A percentile compares a stretch with the other conserved stretches of the same genome.
Evolutionary conservation across 2,888 invertebrate genomes (phyloP).

Genomic region (Escarpia spicata): DNA sequence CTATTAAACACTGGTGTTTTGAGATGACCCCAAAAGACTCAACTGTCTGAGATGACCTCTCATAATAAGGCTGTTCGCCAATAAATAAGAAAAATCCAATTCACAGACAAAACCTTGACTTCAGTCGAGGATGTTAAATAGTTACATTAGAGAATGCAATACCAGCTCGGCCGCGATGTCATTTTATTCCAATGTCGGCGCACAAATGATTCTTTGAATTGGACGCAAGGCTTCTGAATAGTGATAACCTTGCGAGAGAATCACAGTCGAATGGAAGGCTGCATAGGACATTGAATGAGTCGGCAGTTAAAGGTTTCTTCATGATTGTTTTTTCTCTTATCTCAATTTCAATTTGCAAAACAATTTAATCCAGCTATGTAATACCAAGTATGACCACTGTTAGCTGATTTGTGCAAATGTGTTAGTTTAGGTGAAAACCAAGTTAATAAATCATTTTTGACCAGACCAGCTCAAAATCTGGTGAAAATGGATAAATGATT

Average conservation of each 20-base stretch:
- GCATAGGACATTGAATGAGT: too few relatives aligned
- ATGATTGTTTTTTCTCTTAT: too few relatives aligned
- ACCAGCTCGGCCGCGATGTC: not conserved
- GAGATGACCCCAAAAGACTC: not conserved
- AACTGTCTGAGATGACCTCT: not conserved
- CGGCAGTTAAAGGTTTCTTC: too few relatives aligned
- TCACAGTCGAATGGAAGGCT: not conserved
- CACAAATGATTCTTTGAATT: not conserved
- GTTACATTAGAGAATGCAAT: not conserved
- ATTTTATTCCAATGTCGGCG: not conserved
- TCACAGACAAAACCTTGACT: not conserved
- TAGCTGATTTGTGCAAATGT: too few relatives aligned
- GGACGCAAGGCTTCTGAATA: not conserved
- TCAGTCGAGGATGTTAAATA: not conserved
- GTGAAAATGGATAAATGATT: too few relatives aligned
- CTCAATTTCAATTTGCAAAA: too few relatives aligned
- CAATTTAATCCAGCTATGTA: too few relatives aligned
- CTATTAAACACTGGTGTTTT: not conserved
- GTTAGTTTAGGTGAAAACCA: too few relatives aligned
- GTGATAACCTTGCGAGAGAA: not conserved
- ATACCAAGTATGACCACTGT: too few relatives aligned
- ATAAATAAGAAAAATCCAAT: not conserved
- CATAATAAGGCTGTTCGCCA: not conserved
- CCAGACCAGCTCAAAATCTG: too few relatives aligned
- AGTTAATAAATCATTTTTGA: too few relatives aligned